Evolutionary conservation across 2,888 invertebrate species (phyloP).

Genomic region (Caenorhabditis doughertyi): DNA sequence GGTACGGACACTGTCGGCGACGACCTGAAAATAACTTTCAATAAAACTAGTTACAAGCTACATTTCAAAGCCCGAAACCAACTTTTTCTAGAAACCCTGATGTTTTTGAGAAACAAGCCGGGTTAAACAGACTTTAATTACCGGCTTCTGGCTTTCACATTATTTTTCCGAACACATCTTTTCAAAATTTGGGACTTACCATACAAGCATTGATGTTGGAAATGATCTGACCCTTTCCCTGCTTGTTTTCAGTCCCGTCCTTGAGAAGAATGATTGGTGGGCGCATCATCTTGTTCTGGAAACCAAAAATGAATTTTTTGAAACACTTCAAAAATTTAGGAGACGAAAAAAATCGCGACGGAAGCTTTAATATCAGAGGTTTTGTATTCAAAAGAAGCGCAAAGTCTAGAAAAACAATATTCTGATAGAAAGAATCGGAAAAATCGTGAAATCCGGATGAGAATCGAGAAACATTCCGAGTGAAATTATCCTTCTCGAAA

Average conservation of each 20-base stretch:
- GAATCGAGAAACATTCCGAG: conserved; percentile 11
- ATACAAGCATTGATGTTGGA: conserved; percentile 83
- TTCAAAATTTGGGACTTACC: conserved; percentile 68
- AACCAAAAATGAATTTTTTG: conserved; percentile 6
- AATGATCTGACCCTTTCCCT: conserved; percentile 87
- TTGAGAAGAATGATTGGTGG: conserved; percentile 97
- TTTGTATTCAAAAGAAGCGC: neutral
- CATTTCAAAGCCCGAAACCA: too few relatives aligned
- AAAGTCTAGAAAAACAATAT: neutral
- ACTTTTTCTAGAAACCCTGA: too few relatives aligned
- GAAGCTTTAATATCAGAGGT: neutral
- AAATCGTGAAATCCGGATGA: conserved; percentile 3
- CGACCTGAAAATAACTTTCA: conserved; percentile 82
- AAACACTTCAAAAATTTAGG: neutral
- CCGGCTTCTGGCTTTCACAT: too few relatives aligned
- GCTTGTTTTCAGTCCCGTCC: conserved; percentile 94
- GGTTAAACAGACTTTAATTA: too few relatives aligned
- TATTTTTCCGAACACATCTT: neutral
- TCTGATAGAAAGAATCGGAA: conserved; percentile 3
- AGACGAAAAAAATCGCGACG: neutral
- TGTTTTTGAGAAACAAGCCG: too few relatives aligned
- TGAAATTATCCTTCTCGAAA: conserved; percentile 57
- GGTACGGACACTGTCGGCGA: conserved; percentile 96
- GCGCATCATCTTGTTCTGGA: conserved; percentile 73
- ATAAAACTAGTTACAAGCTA: neutral